Evolutionary conservation across 2,888 invertebrate species (phyloP).

Genomic region (Polia nebulosa): DNA sequence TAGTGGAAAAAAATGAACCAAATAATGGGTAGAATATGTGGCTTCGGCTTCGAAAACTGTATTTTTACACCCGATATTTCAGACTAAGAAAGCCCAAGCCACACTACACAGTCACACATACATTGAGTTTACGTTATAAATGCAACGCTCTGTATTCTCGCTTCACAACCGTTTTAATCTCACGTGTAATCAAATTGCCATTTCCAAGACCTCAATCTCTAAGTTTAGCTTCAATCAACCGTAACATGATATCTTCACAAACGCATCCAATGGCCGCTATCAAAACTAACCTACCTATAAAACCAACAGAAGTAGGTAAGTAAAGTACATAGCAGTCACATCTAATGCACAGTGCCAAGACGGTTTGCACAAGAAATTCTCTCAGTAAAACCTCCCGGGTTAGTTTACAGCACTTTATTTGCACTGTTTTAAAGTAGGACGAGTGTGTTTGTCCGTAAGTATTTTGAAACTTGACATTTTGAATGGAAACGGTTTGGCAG

Average conservation of each 20-base stretch:
- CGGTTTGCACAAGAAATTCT: conserved; percentile 51
- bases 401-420: conserved; percentile 55
- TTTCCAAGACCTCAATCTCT: no score
- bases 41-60: no score
- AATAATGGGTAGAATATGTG: no score
- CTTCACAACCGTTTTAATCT: no score
- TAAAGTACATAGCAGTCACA: conserved; percentile 9
- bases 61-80: no score
- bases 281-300: background rate
- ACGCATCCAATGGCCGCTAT: conserved; percentile 3
- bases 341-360: conserved; percentile 57
- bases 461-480: conserved; percentile 38
- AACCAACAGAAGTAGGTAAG: background rate
- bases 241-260: conserved; percentile 1
- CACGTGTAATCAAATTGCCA: no score
- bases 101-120: background rate
- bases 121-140: background rate
- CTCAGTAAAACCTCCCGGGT: conserved; percentile 30
- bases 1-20: no score
- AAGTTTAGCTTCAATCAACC: conserved; percentile 8
- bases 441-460: conserved; percentile 29
- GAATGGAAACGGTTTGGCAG: conserved; percentile 20
- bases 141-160: background rate
- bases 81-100: no score
- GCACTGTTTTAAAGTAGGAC: conserved; percentile 49